These are phyloP conservation scores for Phoebastria nigripes DNA, from an alignment of 2,797 vertebrate genomes.

Conservation along the genomic window DNA sequence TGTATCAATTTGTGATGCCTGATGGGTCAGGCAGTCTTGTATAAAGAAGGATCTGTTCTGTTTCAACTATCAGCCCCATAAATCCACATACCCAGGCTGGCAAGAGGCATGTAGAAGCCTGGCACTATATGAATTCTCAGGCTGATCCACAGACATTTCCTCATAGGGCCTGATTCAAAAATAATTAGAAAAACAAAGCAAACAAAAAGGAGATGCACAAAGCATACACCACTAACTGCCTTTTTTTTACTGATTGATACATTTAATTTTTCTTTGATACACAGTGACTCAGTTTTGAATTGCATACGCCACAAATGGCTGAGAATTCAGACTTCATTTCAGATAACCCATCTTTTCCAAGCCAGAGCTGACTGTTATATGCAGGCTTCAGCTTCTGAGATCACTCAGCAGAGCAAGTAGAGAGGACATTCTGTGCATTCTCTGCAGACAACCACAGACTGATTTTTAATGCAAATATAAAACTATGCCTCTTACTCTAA, in stretches of 20 bases:
- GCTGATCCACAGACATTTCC: background rate
- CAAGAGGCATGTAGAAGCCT: background rate
- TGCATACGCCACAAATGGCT: background rate
- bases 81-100: background rate
- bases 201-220: background rate
- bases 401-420: background rate
- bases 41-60: background rate
- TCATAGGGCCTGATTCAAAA: background rate
- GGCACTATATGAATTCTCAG: background rate
- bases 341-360: background rate
- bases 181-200: background rate
- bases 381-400: background rate
- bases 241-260: background rate
- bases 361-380: background rate
- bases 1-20: background rate
- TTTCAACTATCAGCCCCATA: background rate
- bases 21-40: background rate
- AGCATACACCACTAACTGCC: background rate
- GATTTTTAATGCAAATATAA: background rate
- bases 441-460: background rate
- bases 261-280: background rate
- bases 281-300: background rate
- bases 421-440: background rate
- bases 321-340: background rate
- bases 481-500: background rate